Evolutionary conservation across 1,140 invertebrate genomes (phyloP), one percentile per base, ranked within the genome.

Genomic region (Drosophila azteca): DNA sequence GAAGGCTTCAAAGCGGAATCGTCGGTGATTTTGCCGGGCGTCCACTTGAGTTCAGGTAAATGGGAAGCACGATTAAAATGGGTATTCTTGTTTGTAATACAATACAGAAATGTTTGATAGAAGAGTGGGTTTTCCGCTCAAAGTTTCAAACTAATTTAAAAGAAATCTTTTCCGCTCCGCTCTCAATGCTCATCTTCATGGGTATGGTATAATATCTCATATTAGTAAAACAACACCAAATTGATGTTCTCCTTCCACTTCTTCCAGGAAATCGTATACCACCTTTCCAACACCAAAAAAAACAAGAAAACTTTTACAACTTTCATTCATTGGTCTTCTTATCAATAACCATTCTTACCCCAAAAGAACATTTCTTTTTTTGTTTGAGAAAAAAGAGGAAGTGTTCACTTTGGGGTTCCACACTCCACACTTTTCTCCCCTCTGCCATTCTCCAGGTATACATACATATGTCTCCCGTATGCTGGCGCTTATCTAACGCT

Each of bases 401-500:
- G 62, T 65, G 48, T 29, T 45, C 63, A 68, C 70, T 81, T 58
- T 55, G 57, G 35, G 11, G 35, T 13, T 11, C 35, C 35, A 39
- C 35, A 4, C 31, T 35, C 31, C 31, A 35, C 8, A 9, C 8
- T 35, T 9, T 35, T 11, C 31, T 45, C 49, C 43, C 63, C 45
- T 41, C 15, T 44, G 24, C 6, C n/a, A 13, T 39, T 22, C 9
- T 13, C 4, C 35, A 57, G 75, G 52, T 61, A 20, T n/a, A n/a
- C n/a, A n/a, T n/a, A n/a, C n/a, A n/a, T 20, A 59, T 31, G 35
- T 46, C 39, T 66, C 49, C 70, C 63, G 69, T 62, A 59, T 58
- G 55, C 52, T 73, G 81, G 68, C 82, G 73, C 81, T 85, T 85
- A 85, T 85, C 81, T 85, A 87, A 85, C 82, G 35, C 83, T 85